phyloP scores from a whole-genome alignment of 2,113 vertebrate genomes.

The Syrmaticus mikado region DNA sequence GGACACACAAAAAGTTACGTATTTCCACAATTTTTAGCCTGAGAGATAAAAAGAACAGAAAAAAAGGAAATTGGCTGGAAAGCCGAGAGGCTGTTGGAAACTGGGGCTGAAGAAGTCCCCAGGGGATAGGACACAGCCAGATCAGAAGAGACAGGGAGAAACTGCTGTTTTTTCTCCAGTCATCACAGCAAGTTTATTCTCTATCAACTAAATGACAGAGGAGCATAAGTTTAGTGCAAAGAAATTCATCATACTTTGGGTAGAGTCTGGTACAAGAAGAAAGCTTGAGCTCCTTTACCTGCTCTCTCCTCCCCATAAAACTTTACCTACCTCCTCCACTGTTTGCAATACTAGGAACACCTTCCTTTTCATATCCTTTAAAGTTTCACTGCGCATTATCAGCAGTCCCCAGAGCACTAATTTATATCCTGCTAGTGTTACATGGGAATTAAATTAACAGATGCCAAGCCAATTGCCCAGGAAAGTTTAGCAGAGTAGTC shows the following conservation, averaged over 20 bases:
- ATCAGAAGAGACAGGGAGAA: background rate
- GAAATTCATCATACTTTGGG: background rate
- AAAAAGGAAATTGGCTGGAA: background rate
- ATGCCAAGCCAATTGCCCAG: background rate
- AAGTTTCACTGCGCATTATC: background rate
- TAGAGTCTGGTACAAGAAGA: background rate
- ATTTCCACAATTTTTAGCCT: background rate
- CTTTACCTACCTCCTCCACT: background rate
- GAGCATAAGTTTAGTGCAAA: background rate
- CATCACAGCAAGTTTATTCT: background rate
- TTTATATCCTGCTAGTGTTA: constrained; percentile 33
- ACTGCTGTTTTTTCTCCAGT: background rate
- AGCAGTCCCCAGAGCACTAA: constrained; percentile 18
- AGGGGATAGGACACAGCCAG: background rate
- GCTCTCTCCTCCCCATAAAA: background rate
- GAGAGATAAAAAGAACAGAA: background rate
- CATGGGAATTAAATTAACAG: constrained; percentile 22
- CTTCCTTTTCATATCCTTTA: background rate
- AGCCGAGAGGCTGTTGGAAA: background rate
- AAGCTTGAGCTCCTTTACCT: background rate
- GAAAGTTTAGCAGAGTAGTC: background rate
- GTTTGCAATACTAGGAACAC: background rate
- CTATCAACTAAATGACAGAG: background rate
- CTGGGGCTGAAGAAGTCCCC: background rate
- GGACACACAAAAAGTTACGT: background rate